Evolutionary conservation across 1,140 invertebrate genomes (phyloP).

Genomic region (Lasioglossum albipes): DNA sequence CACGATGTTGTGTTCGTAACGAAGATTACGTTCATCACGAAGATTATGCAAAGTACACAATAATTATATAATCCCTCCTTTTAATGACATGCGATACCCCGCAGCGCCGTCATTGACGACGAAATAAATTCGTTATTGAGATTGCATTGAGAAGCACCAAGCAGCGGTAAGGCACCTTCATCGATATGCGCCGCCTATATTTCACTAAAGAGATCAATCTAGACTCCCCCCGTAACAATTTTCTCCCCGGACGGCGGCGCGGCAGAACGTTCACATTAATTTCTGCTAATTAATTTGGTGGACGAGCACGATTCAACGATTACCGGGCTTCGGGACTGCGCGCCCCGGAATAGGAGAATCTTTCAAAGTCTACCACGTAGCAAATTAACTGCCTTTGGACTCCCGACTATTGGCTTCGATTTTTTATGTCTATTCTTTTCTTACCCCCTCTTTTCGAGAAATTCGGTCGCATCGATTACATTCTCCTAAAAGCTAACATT

Average conservation of each 20-base stretch:
- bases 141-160: slow-evolving; percentile 41
- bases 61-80: slow-evolving; percentile 45
- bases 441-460: neutral
- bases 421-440: slow-evolving; percentile 27
- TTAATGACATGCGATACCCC: slow-evolving; percentile 27
- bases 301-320: slow-evolving; percentile 53
- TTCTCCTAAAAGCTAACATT: neutral
- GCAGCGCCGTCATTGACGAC: slow-evolving; percentile 17
- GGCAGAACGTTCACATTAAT: slow-evolving; percentile 37
- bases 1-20: slow-evolving; percentile 49
- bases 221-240: neutral
- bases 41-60: slow-evolving; percentile 51
- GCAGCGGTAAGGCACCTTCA: slow-evolving; percentile 17
- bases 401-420: slow-evolving; percentile 61
- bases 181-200: slow-evolving; percentile 45
- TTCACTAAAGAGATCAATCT: slow-evolving; percentile 31
- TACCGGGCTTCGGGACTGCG: slow-evolving; percentile 45
- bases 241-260: neutral
- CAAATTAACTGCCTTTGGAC: slow-evolving; percentile 67
- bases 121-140: slow-evolving; percentile 50
- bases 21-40: slow-evolving; percentile 55
- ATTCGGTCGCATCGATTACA: neutral
- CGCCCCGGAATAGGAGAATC: slow-evolving; percentile 46
- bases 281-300: slow-evolving; percentile 57
- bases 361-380: slow-evolving; percentile 36